These are phyloP conservation scores for Tribolium freemani DNA, from an alignment of 2,888 invertebrate genomes.

Conservation along the genomic window DNA sequence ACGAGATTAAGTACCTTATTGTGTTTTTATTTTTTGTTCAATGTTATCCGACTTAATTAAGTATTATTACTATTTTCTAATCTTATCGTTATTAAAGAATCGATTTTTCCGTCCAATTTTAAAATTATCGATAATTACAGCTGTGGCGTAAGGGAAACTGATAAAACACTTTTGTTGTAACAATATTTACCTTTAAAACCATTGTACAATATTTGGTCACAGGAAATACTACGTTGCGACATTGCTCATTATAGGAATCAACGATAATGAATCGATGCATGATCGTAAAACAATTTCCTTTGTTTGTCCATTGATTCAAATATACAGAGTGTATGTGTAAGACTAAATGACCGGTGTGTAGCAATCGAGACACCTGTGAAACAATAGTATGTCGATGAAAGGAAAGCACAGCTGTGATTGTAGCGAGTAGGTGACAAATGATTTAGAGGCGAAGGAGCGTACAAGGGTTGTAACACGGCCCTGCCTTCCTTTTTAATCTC, in stretches of 20 bases:
- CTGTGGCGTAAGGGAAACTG: not conserved
- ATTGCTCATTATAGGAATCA: constrained; percentile 8
- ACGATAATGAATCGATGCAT: constrained; percentile 17
- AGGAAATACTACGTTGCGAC: constrained; percentile 2
- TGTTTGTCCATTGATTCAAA: constrained; percentile 1
- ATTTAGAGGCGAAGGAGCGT: not conserved
- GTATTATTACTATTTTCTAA: not conserved
- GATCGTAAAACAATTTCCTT: constrained; percentile 16
- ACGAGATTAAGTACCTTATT: constrained; percentile 10
- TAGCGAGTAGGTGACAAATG: not conserved
- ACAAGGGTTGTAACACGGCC: not conserved
- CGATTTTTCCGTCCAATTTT: not conserved
- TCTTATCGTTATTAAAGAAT: constrained; percentile 12
- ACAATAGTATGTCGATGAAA: constrained; percentile 2
- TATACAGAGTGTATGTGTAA: not conserved
- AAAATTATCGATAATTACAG: not conserved
- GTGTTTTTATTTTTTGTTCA: constrained; percentile 14
- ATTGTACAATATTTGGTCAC: constrained; percentile 1
- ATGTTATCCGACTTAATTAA: constrained; percentile 1
- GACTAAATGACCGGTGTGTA: not conserved
- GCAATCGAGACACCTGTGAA: constrained; percentile 1
- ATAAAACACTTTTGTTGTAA: not conserved
- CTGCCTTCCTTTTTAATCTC: not conserved
- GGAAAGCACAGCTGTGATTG: not conserved
- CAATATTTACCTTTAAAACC: not conserved